Evolutionary conservation across 2,888 invertebrate species (phyloP).

Genomic region (Neoitamus cyanurus): DNA sequence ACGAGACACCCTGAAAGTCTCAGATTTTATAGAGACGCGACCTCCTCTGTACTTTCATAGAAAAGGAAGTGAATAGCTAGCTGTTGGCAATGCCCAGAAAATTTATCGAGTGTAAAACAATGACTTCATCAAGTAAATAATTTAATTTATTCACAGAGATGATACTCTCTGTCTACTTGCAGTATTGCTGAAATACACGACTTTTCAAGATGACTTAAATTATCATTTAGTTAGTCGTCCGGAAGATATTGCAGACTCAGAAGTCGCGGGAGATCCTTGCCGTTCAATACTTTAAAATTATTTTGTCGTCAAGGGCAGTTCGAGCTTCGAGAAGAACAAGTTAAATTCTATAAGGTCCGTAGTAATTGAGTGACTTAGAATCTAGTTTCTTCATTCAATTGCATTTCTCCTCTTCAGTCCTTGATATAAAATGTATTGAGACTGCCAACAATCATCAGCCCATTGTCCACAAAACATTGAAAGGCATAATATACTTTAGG

Average conservation of each 20-base stretch:
- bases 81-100: neutral
- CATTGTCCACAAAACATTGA: neutral
- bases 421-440: neutral
- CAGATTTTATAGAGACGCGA: neutral
- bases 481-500: neutral
- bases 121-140: conserved; percentile 28
- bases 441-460: neutral
- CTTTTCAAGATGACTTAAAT: neutral
- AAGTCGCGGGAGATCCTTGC: neutral
- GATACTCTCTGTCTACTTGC: neutral
- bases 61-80: neutral
- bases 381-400: neutral
- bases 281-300: neutral
- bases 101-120: conserved; percentile 10
- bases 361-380: no score
- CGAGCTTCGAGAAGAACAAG: neutral
- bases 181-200: neutral
- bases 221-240: neutral
- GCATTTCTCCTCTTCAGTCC: neutral
- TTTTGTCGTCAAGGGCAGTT: neutral
- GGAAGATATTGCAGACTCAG: neutral
- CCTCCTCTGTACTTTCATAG: neutral
- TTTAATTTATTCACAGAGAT: conserved; percentile 29
- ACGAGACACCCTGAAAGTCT: neutral
- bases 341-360: no score